A percentile compares a stretch with the other conserved stretches of the same genome.
Evolutionary conservation across 2,888 invertebrate genomes (phyloP).

Genomic region (Prosopocoilus inquinatus): DNA sequence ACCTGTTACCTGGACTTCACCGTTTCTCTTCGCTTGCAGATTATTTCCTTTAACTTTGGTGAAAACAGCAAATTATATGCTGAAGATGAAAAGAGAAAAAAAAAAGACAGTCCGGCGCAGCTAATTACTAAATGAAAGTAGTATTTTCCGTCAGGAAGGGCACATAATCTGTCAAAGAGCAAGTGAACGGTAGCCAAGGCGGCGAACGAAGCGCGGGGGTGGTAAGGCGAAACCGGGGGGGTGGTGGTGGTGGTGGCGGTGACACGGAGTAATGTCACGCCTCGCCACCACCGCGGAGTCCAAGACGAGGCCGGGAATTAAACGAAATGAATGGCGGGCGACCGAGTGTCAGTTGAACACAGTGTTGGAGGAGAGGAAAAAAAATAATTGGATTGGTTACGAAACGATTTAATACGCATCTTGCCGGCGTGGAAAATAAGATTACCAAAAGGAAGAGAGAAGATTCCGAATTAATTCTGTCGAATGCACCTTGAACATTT

Average conservation of each 20-base stretch:
- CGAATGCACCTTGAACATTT: no score
- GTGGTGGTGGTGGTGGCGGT: neutral
- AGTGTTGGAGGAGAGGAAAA: neutral
- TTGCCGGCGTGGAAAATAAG: neutral
- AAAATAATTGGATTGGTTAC: conserved; percentile 5
- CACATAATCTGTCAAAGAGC: conserved; percentile 3
- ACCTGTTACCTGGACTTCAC: no score
- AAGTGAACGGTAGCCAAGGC: neutral
- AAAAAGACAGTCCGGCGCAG: neutral
- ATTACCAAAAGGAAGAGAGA: conserved; percentile 48
- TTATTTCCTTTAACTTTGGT: no score
- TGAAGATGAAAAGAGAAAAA: no score
- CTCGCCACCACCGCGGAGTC: conserved; percentile 1
- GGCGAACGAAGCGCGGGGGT: neutral
- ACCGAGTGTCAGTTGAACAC: conserved; percentile 5
- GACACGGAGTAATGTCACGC: conserved; percentile 4
- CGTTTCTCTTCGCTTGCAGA: no score
- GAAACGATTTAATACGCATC: conserved; percentile 3
- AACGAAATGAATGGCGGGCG: conserved; percentile 31
- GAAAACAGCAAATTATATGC: no score
- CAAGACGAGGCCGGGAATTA: conserved; percentile 22
- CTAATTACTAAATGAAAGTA: conserved; percentile 5
- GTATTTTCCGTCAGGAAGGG: conserved; percentile 1
- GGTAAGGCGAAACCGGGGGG: neutral
- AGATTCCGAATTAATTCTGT: neutral